phyloP scores from a whole-genome alignment of 2,113 vertebrate genomes.

The Phyllostomus discolor region DNA sequence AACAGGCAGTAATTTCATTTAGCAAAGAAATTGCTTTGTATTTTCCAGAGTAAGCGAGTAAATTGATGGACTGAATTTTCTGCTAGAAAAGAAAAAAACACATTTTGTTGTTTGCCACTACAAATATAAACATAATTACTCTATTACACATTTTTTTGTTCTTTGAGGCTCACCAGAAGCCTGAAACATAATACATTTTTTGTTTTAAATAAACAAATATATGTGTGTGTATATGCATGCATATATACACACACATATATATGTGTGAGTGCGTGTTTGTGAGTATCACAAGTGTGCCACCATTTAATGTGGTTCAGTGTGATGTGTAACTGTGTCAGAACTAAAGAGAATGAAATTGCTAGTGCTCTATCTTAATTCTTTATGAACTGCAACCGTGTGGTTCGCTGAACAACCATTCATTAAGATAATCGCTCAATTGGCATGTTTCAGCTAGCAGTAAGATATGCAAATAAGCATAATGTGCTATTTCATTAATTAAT shows the following conservation, averaged over 20 bases:
- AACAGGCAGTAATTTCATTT: not conserved
- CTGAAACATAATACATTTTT: not conserved
- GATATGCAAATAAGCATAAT: constrained; percentile 63
- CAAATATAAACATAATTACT: not conserved
- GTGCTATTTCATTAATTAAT: constrained; percentile 56
- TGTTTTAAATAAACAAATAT: not conserved
- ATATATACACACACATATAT: not conserved
- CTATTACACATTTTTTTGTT: not conserved
- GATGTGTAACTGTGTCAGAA: constrained; percentile 35
- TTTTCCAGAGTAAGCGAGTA: not conserved
- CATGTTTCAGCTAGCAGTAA: constrained; percentile 53
- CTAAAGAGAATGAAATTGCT: constrained; percentile 38
- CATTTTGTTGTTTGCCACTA: not conserved
- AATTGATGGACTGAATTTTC: not conserved
- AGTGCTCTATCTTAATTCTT: constrained; percentile 48
- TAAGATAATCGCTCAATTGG: constrained; percentile 60
- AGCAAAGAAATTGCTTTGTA: not conserved
- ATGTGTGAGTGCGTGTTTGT: not conserved
- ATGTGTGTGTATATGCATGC: too few relatives aligned
- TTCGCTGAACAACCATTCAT: constrained; percentile 59
- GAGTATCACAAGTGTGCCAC: not conserved
- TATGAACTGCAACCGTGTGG: not conserved
- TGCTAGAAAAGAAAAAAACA: not conserved
- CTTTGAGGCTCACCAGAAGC: not conserved
- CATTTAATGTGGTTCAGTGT: constrained; percentile 40